Conservation (phyloP, 2,113 vertebrate species). For the Onychorhynchus coronatus region DNA sequence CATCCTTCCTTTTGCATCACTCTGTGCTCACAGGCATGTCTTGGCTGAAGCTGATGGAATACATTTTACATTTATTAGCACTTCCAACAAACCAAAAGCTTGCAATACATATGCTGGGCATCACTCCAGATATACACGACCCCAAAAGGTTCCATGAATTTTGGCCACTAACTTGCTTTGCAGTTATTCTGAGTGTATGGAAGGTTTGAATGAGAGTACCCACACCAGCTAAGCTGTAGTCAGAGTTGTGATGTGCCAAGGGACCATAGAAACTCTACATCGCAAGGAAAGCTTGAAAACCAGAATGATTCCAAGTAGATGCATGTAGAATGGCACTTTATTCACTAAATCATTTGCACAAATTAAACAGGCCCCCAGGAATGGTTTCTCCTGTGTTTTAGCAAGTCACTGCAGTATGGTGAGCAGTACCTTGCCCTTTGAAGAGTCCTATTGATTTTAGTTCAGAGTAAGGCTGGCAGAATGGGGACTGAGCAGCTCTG, state of each 20-base stretch:
- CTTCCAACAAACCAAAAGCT: not conserved
- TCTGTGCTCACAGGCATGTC: slow-evolving; percentile 12
- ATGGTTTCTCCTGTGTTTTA: not conserved
- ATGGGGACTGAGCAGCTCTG: not conserved
- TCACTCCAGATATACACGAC: not conserved
- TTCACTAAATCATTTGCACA: not conserved
- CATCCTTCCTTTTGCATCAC: slow-evolving; percentile 5
- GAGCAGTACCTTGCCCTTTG: slow-evolving; percentile 22
- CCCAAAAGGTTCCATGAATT: not conserved
- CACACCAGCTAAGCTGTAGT: not conserved
- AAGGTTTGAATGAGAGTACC: not conserved
- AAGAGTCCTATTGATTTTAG: slow-evolving; percentile 54
- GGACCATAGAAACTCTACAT: not conserved
- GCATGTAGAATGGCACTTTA: not conserved
- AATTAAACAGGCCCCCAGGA: not conserved
- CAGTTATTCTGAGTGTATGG: not conserved
- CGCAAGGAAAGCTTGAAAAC: not conserved
- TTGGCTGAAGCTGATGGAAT: slow-evolving; percentile 47
- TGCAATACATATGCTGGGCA: not conserved
- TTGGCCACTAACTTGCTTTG: slow-evolving; percentile 3
- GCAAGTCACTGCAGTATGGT: slow-evolving; percentile 12
- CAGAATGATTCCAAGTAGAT: not conserved
- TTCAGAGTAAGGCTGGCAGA: slow-evolving; percentile 14
- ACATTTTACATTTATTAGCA: slow-evolving; percentile 44
- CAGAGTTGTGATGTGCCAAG: not conserved